These are phyloP conservation scores for Proteles cristata DNA, from an alignment of 2,113 vertebrate species.

Conservation along the genomic window DNA sequence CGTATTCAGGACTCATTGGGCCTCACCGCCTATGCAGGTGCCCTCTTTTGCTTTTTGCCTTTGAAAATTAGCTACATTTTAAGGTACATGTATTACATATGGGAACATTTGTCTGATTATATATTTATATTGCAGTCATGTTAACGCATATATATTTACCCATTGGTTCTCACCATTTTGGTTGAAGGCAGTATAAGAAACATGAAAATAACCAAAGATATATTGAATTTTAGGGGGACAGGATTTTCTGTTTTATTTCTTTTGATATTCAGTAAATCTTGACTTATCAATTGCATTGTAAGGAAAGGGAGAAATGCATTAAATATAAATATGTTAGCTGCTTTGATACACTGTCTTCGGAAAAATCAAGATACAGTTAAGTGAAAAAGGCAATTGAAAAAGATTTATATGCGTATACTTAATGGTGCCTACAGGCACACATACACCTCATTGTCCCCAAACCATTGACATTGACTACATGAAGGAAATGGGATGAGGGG, in stretches of 20 bases:
- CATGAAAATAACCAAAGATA: background rate
- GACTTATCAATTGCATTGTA: background rate
- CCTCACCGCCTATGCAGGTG: background rate
- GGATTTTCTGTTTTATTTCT: background rate
- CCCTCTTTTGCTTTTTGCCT: background rate
- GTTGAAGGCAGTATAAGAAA: background rate
- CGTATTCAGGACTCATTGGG: background rate
- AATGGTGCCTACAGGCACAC: background rate
- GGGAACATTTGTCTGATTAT: background rate
- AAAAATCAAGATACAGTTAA: background rate
- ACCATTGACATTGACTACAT: background rate
- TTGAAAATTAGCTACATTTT: constrained; percentile 22
- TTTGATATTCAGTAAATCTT: constrained; percentile 23
- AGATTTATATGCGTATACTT: background rate
- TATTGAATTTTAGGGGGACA: background rate
- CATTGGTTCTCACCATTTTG: background rate
- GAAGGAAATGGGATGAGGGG: background rate
- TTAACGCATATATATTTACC: background rate
- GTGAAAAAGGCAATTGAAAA: background rate
- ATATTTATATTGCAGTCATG: background rate
- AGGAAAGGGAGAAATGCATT: background rate
- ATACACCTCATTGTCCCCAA: background rate
- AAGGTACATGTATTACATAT: background rate
- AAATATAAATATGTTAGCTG: background rate
- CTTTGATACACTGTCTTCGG: background rate